phyloP scores from a whole-genome alignment of 2,797 vertebrate species.

The Gymnoscopelus microlampas region DNA sequence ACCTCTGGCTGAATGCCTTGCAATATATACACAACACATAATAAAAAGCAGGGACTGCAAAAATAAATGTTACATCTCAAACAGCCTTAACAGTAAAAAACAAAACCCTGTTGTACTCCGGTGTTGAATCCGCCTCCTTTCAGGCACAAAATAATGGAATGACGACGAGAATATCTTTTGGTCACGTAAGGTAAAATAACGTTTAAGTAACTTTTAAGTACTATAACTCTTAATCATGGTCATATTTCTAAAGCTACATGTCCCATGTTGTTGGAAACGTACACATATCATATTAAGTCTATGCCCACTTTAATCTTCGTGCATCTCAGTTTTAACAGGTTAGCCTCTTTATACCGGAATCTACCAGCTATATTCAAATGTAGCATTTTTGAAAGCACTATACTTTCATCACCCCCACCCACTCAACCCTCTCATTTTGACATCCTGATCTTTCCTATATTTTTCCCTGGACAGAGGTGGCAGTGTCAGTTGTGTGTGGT shows the following conservation, averaged over 20 bases:
- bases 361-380: too few relatives aligned
- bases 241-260: not conserved
- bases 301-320: too few relatives aligned
- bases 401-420: too few relatives aligned
- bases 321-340: too few relatives aligned
- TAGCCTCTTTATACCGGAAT: too few relatives aligned
- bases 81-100: conserved; percentile 25
- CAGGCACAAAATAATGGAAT: conserved; percentile 31
- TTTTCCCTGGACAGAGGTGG: not conserved
- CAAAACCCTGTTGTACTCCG: conserved; percentile 16
- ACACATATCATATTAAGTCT: too few relatives aligned
- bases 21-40: conserved; percentile 60
- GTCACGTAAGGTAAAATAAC: conserved; percentile 31
- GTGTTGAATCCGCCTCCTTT: not conserved
- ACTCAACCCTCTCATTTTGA: too few relatives aligned
- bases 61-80: conserved; percentile 43
- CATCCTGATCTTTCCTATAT: not conserved
- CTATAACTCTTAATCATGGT: not conserved
- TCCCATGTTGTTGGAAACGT: too few relatives aligned
- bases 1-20: conserved; percentile 35
- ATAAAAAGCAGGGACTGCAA: conserved; percentile 42
- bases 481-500: conserved; percentile 76
- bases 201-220: conserved; percentile 19
- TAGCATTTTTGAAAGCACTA: too few relatives aligned
- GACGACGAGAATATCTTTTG: conserved; percentile 37